Conservation (phyloP, 2,888 invertebrate genomes). For the Mythimna loreyi region DNA sequence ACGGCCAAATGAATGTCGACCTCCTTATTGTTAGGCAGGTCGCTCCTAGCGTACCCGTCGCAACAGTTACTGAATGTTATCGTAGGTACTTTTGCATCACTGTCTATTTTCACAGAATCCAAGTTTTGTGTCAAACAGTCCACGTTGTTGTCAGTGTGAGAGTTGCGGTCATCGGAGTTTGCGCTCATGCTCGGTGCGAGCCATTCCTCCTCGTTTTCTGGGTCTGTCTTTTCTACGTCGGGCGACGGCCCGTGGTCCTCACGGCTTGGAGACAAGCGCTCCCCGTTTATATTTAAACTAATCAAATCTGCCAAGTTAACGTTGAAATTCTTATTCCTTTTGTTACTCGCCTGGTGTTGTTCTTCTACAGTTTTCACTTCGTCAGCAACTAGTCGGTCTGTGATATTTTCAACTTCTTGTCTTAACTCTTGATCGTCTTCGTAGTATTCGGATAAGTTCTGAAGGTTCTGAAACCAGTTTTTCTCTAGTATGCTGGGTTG, state of each 20-base stretch:
- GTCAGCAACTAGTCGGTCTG: slow-evolving; percentile 79
- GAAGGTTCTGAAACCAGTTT: slow-evolving; percentile 84
- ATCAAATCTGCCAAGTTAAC: slow-evolving; percentile 86
- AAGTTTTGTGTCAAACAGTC: slow-evolving; percentile 82
- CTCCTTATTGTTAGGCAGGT: slow-evolving; percentile 79
- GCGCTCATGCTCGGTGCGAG: slow-evolving; percentile 86
- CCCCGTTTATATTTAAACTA: slow-evolving; percentile 82
- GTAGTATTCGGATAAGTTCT: slow-evolving; percentile 87
- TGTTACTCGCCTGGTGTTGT: slow-evolving; percentile 60
- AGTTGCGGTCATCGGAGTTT: slow-evolving; percentile 79
- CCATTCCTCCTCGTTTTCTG: slow-evolving; percentile 88
- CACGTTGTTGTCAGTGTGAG: slow-evolving; percentile 74
- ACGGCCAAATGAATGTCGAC: slow-evolving; percentile 85
- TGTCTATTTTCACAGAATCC: slow-evolving; percentile 80
- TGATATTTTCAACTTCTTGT: slow-evolving; percentile 81
- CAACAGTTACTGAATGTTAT: slow-evolving; percentile 89
- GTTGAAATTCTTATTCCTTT: slow-evolving; percentile 80
- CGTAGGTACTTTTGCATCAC: slow-evolving; percentile 83
- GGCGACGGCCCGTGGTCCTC: slow-evolving; percentile 78
- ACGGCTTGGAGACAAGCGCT: slow-evolving; percentile 78
- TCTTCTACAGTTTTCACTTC: slow-evolving; percentile 73
- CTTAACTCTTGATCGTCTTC: slow-evolving; percentile 85
- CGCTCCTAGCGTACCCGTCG: slow-evolving; percentile 78
- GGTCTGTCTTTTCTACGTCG: slow-evolving; percentile 75
- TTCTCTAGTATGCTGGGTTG: slow-evolving; percentile 78